Percentiles rank a stretch among this genome's conserved stretches.
Conservation (phyloP, 2,797 vertebrate species). For the Decapterus maruadsi region DNA sequence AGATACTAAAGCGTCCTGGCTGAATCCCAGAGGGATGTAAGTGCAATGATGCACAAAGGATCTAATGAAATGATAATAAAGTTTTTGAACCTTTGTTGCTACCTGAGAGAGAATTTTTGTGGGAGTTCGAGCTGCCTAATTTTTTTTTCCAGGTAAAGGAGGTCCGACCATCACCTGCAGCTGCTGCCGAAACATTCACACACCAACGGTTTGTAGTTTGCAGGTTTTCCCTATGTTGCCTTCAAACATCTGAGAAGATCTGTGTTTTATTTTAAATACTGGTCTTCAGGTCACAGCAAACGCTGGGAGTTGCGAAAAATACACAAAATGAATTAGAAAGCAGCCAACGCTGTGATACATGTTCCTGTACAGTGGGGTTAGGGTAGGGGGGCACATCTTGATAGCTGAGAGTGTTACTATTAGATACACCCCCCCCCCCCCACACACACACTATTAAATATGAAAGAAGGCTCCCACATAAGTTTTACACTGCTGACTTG, state of each 20-base stretch:
- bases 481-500: no score
- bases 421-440: no score
- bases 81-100: background rate
- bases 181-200: background rate
- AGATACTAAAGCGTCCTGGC: background rate
- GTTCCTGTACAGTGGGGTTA: no score
- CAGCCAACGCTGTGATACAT: slow-evolving; percentile 16
- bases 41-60: background rate
- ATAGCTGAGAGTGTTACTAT: no score
- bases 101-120: background rate
- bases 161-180: background rate
- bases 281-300: slow-evolving; percentile 21
- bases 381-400: no score
- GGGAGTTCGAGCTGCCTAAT: background rate
- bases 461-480: no score
- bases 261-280: background rate
- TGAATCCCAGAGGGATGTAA: slow-evolving; percentile 2
- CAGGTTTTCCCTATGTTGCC: background rate
- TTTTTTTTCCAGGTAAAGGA: no score
- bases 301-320: slow-evolving; percentile 13
- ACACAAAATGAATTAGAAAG: slow-evolving; percentile 9
- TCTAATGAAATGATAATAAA: background rate
- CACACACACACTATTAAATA: no score
- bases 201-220: background rate
- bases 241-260: background rate